Base-by-base conservation (phyloP, 2,113 vertebrate genomes). In the Ailuropoda melanoleuca region DNA sequence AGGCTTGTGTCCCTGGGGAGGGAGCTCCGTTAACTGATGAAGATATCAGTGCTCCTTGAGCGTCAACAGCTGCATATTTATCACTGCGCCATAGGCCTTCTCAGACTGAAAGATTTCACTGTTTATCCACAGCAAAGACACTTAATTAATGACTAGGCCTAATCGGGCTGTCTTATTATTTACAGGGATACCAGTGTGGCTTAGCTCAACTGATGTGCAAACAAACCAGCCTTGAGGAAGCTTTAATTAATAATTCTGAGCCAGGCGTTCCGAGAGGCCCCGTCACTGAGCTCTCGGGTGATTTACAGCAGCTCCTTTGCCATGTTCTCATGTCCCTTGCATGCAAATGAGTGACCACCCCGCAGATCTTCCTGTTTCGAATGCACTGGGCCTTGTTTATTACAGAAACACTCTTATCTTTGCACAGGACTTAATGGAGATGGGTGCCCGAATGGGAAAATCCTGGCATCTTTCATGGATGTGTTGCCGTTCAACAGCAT, bases 101-200 rank as follows among this genome's bases (percentile, higher is more conserved):
- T 78, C 97, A 96, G 98, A 98, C 96, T 4, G 37, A 98, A 98
- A 97, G 97, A 98, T 98, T 97, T 98, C 98, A 91, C 97, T 98
- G 97, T 98, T 98, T 98, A 98, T 98, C 99, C 98, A 98, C 98
- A 98, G 98, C 95, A 97, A 98, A 98, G 98, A 98, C 98, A 98
- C 97, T 99, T 99, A 99, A 99, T 99, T 99, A 99, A 99, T 99
- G 98, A 98, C 97, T 94, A 87, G 98, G 98, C 96, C 98, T 98
- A 98, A 99, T 98, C 98, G 96, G 97, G 87, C 98, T 98, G 98
- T 98, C 99, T 98, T 98, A 97, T 98, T 99, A 98, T 99, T 99
- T 98, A 98, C 98, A 98, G 98, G 98, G 98, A 98, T 97, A 98
- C 98, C 98, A 98, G 98, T 94, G 98, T 72, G 96, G 98, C 98